Percentiles rank a stretch among this genome's conserved stretches.
Evolutionary conservation across 2,113 vertebrate genomes (phyloP).

Genomic region (Apteryx owenii): DNA sequence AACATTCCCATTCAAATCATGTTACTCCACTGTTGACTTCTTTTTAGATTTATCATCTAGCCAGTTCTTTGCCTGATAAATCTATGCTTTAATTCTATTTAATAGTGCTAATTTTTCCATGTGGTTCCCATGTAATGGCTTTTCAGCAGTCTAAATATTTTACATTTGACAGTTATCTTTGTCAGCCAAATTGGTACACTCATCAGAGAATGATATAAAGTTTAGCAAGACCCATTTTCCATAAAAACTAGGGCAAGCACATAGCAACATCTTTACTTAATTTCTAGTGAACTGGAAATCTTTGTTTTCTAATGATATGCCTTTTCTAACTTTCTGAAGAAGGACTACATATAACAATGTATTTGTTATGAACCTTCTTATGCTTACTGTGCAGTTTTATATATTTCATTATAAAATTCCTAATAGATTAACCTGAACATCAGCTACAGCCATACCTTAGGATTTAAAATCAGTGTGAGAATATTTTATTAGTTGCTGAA

Average conservation of each 20-base stretch:
- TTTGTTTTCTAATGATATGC: neutral
- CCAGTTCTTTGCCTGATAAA: neutral
- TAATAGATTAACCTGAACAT: neutral
- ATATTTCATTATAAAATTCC: neutral
- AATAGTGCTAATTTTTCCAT: neutral
- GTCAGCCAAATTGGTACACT: neutral
- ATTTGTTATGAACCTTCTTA: neutral
- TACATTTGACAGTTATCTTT: neutral
- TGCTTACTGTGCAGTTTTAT: neutral
- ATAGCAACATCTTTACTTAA: neutral
- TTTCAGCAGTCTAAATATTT: conserved; percentile 2
- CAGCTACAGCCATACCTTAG: neutral
- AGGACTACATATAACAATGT: neutral
- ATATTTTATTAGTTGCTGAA: neutral
- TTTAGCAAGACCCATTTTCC: neutral
- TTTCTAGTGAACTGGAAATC: neutral
- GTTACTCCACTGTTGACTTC: neutral
- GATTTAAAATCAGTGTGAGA: neutral
- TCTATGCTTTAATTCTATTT: neutral
- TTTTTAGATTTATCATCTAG: neutral
- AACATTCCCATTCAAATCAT: neutral
- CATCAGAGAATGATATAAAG: neutral
- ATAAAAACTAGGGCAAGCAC: neutral
- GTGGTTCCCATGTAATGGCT: neutral
- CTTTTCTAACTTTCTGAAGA: neutral